Base-by-base conservation (phyloP, 2,888 invertebrate species). In the Phorcus lineatus region DNA sequence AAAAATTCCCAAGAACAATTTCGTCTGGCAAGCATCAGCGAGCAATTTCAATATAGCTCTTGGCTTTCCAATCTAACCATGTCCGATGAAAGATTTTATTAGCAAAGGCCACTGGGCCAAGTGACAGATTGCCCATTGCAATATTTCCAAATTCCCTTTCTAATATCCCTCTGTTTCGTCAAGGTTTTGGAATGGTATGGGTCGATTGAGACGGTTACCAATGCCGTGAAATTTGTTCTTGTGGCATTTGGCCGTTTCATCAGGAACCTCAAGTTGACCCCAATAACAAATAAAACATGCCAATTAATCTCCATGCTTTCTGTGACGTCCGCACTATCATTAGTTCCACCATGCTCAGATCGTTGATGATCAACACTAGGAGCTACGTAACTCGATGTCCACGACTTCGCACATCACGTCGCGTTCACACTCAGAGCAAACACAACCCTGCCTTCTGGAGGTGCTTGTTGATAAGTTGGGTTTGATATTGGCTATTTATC, bases 91-190 rank as follows among this genome's bases (percentile, higher is more conserved):
- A 36, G 70, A 70, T 70, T 70, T 70, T 70, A 70, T 70, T 70
- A 70, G 31, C 31, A 70, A 70, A 70, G 70, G 70, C 36, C 70
- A 70, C 36, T 70, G 31, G 70, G 70, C 31, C 70, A 70, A 70
- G 36, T 70, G 70, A 70, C 70, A 70, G 70, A 70, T 70, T 36
- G 70, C 17, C 36, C 31, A 31, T 19, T 40, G 70, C 70, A 70
- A 70, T 70, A 70, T 70, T 70, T 70, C 70, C 70, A 36, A 70
- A 70, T 70, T 70, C 40, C 36, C 70, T 70, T 36, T 70, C 70
- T 36, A 70, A 70, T 70, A 70, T 40, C 70, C 11, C 40, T 36
- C 70, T 36, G 70, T 70, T 70, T 57, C 19, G 31, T 36, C 70
- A 36, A 36, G 36, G 28, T 24, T 19, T 17, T 19, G 70, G 31